Evolutionary conservation across 1,140 invertebrate genomes (phyloP).

Genomic region (Drosophila pruinosa): DNA sequence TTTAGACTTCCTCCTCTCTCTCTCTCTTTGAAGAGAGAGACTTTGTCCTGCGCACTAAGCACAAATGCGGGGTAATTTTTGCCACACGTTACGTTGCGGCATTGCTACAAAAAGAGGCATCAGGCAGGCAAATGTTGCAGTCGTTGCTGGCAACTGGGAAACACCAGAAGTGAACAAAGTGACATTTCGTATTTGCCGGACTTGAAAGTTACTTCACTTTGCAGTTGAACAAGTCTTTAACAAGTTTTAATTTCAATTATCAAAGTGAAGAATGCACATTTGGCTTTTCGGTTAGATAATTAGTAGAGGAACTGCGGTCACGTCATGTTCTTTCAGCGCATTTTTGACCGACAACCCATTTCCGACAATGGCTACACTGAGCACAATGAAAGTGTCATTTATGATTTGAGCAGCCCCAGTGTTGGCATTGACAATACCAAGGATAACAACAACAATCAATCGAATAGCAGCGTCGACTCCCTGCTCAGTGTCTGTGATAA

Average conservation of each 20-base stretch:
- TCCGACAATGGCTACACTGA: slow-evolving; percentile 27
- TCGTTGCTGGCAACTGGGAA: slow-evolving; percentile 57
- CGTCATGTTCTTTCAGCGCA: slow-evolving; percentile 72
- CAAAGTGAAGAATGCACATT: slow-evolving; percentile 40
- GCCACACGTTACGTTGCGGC: background rate
- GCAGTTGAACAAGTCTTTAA: background rate
- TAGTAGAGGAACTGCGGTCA: background rate
- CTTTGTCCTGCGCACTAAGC: slow-evolving; percentile 52
- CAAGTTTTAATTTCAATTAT: slow-evolving; percentile 52
- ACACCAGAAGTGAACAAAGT: slow-evolving; percentile 31
- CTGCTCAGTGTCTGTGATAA: background rate
- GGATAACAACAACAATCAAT: slow-evolving; percentile 50
- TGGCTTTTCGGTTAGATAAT: slow-evolving; percentile 61
- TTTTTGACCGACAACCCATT: slow-evolving; percentile 62
- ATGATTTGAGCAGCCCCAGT: background rate
- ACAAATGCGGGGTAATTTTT: background rate
- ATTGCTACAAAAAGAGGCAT: slow-evolving; percentile 47
- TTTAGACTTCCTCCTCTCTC: background rate
- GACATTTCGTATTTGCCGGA: too few relatives aligned
- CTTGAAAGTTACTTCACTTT: background rate
- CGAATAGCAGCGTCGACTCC: background rate
- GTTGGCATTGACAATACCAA: slow-evolving; percentile 19
- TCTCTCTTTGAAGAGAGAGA: background rate
- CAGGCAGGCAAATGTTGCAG: slow-evolving; percentile 32
- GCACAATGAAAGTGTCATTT: slow-evolving; percentile 41